A percentile compares a stretch with the other conserved stretches of the same genome.
These are phyloP conservation scores for Semnornis frantzii DNA, from an alignment of 2,113 vertebrate species.

Conservation along the genomic window DNA sequence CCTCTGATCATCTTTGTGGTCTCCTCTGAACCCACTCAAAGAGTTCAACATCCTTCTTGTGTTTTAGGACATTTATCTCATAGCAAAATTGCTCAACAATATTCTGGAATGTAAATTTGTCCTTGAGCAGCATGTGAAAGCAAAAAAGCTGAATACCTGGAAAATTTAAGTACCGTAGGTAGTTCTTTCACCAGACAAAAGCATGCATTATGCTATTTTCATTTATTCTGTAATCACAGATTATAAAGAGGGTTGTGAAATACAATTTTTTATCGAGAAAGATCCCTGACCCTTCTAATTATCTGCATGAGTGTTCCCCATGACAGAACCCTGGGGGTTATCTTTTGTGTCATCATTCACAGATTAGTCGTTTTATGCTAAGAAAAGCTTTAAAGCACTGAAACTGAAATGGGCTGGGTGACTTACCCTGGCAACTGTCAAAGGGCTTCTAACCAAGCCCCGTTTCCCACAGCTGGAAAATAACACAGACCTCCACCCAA, in stretches of 20 bases:
- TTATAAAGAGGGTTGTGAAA: background rate
- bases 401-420: background rate
- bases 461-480: constrained; percentile 48
- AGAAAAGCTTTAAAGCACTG: background rate
- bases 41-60: too few species aligned
- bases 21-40: too few species aligned
- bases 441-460: background rate
- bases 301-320: background rate
- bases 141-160: background rate
- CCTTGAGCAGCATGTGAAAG: background rate
- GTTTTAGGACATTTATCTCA: background rate
- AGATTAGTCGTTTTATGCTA: background rate
- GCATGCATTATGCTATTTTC: background rate
- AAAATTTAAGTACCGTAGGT: background rate
- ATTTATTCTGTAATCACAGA: background rate
- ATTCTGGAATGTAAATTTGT: background rate
- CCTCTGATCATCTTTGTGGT: too few species aligned
- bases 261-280: background rate
- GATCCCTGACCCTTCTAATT: background rate
- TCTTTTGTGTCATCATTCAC: background rate
- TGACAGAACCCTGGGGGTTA: background rate
- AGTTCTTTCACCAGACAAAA: background rate
- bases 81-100: background rate
- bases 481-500: constrained; percentile 70
- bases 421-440: background rate